Conservation (phyloP, 2,888 invertebrate species). For the Nyleta sp. region DNA sequence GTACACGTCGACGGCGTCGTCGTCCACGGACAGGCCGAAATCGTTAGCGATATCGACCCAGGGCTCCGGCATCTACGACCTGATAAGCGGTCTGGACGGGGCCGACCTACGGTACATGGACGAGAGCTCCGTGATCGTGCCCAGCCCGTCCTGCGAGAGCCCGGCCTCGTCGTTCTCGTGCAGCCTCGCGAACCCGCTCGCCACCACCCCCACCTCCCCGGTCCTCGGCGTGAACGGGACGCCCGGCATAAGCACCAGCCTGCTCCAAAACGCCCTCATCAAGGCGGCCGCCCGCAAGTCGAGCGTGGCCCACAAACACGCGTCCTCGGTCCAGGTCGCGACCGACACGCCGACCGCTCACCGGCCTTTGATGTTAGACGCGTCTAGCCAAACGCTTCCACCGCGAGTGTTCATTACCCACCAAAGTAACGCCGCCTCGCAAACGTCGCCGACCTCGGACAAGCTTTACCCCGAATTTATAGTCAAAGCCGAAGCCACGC, state of each 20-base stretch:
- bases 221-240: slow-evolving; percentile 83
- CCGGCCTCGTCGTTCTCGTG: slow-evolving; percentile 86
- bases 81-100: slow-evolving; percentile 90
- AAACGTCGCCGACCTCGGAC: slow-evolving; percentile 82
- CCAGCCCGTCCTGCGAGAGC: slow-evolving; percentile 91
- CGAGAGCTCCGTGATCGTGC: slow-evolving; percentile 92
- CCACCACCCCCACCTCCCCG: slow-evolving; percentile 86
- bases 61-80: slow-evolving; percentile 88
- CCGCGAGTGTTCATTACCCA: slow-evolving; percentile 80
- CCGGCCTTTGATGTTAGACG: slow-evolving; percentile 75
- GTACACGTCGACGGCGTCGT: slow-evolving; percentile 83
- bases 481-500: slow-evolving; percentile 85
- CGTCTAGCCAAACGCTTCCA: slow-evolving; percentile 80
- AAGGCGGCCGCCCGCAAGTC: slow-evolving; percentile 86
- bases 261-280: slow-evolving; percentile 89
- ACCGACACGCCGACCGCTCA: slow-evolving; percentile 30
- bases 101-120: slow-evolving; percentile 96
- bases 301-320: slow-evolving; percentile 79
- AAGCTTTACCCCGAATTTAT: slow-evolving; percentile 90
- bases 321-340: slow-evolving; percentile 32
- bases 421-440: slow-evolving; percentile 78
- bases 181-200: slow-evolving; percentile 80
- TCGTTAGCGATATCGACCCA: slow-evolving; percentile 77
- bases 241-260: slow-evolving; percentile 85
- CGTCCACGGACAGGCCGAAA: slow-evolving; percentile 74